Conservation (phyloP, 2,888 invertebrate genomes). For the Camptogramma bilineatum region DNA sequence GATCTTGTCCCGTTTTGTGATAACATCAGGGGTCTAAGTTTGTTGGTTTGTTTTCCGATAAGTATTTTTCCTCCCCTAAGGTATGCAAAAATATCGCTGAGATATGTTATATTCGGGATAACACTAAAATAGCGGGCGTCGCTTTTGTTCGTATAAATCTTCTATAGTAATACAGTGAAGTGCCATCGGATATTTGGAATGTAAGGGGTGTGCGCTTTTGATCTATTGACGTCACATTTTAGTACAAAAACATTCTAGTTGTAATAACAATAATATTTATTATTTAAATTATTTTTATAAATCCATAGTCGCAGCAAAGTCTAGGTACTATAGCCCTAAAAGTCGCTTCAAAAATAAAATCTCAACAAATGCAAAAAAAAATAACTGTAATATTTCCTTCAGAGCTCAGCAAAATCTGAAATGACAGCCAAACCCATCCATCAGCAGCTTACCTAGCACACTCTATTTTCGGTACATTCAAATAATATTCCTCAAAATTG, state of each 20-base stretch:
- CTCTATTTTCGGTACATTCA: slow-evolving; percentile 36
- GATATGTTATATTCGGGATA: slow-evolving; percentile 69
- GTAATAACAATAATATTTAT: no score
- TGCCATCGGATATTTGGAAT: slow-evolving; percentile 60
- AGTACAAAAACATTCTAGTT: not conserved
- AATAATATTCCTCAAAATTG: slow-evolving; percentile 37
- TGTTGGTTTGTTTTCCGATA: slow-evolving; percentile 62
- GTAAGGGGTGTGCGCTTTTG: not conserved
- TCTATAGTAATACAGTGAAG: slow-evolving; percentile 77
- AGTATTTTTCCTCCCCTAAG: slow-evolving; percentile 71
- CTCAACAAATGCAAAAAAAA: not conserved
- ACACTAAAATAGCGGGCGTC: slow-evolving; percentile 65
- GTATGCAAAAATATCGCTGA: slow-evolving; percentile 81
- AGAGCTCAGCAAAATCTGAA: not conserved
- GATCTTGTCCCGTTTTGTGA: not conserved
- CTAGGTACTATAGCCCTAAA: no score
- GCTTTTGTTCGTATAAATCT: slow-evolving; percentile 80
- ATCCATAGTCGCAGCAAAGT: no score
- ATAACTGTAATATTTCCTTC: not conserved
- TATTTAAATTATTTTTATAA: no score
- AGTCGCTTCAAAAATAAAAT: not conserved
- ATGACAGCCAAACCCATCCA: slow-evolving; percentile 26
- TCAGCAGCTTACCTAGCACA: slow-evolving; percentile 30
- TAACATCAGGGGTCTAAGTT: slow-evolving; percentile 41
- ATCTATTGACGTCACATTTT: not conserved